Base-by-base conservation (phyloP, 2,888 invertebrate species). In the Heliconius ethilla region DNA sequence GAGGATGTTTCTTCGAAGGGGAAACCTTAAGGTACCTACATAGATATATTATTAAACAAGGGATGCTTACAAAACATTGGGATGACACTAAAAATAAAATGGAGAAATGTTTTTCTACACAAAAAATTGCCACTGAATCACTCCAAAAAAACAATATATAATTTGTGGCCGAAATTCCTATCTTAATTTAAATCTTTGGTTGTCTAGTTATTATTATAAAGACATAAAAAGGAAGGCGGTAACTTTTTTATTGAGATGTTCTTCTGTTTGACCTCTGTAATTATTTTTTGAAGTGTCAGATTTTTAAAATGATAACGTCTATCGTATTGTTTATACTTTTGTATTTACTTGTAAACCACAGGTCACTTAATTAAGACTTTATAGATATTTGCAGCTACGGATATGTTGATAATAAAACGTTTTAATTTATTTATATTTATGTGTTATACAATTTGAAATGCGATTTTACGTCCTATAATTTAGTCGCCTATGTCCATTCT, bases 1-100 rank as follows among this genome's bases (percentile, higher is more conserved):
- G 89, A 85, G 83, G 87, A 81, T 80, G 83, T 85, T 88, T 85
- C 86, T 82, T 83, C 81, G 84, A 84, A 86, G 88, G 87, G 88
- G 86, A 86, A 51, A 82, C 81, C 55, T 72, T 59, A 59, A 59
- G 72, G 37, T 65, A 63, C 62, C 82, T 82, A 79, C 81, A 77
- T 81, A 81, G 77, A 80, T 75, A 81, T 80, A 74, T 84, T 83
- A 80, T 79, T 76, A 82, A 80, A 83, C 82, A 82, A 82, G 84
- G 83, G 83, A 83, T 83, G 83, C 82, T 83, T 82, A 83, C 83
- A 81, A 83, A 81, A 79, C 78, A 80, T 77, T 27, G 67, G 45
- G 77, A 77, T 59, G 74, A 59, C 45, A 45, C 62, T 77, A 73
- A 73, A 72, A 77, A 76, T 67, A 62, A 73, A 67, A 51, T 51